Evolutionary conservation across 2,888 invertebrate species (phyloP).

Genomic region (Odontothrips loti): DNA sequence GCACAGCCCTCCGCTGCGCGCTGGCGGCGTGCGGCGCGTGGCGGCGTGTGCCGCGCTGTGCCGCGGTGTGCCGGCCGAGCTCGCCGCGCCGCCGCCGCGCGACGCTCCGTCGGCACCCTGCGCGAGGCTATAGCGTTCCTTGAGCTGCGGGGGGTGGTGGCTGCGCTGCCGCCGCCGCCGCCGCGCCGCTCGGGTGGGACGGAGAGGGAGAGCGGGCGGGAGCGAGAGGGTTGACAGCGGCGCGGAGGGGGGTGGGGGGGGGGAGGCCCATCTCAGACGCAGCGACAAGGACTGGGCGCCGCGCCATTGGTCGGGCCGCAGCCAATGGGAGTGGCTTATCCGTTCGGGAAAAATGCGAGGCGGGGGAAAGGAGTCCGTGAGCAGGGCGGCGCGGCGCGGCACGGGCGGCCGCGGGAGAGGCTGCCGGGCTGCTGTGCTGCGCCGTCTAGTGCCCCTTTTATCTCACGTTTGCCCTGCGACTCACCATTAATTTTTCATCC

Average conservation of each 20-base stretch:
- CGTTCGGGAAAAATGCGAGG: not conserved
- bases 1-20: too few species aligned
- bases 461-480: too few species aligned
- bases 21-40: too few species aligned
- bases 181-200: not conserved
- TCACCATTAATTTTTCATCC: too few species aligned
- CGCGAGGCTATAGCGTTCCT: conserved; percentile 9
- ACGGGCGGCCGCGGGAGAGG: not conserved
- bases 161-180: not conserved
- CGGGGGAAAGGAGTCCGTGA: not conserved
- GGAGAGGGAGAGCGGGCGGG: not conserved
- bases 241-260: conserved; percentile 12
- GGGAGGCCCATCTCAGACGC: conserved; percentile 11
- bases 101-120: not conserved
- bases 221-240: not conserved
- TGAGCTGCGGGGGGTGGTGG: not conserved
- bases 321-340: conserved; percentile 7
- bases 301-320: conserved; percentile 4
- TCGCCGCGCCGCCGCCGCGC: not conserved
- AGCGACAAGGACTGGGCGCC: conserved; percentile 8
- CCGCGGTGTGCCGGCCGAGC: not conserved
- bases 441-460: too few species aligned
- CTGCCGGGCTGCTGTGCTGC: not conserved
- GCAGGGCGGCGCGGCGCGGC: not conserved
- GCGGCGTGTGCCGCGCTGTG: too few species aligned